Evolutionary conservation across 2,797 vertebrate species (phyloP).

Genomic region (Schizopygopsis malacanthus): DNA sequence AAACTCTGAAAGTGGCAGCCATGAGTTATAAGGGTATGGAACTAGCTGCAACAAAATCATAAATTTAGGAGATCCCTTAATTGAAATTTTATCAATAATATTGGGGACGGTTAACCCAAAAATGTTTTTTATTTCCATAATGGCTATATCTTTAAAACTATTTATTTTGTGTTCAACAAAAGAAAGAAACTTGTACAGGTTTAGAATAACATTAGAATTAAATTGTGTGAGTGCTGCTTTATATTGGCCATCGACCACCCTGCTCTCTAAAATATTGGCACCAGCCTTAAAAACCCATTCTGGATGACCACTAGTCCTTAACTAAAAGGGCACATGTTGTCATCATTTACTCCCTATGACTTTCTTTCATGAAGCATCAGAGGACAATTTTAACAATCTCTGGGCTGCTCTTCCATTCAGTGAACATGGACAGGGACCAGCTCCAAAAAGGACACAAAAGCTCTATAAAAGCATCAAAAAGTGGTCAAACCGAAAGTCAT

Average conservation of each 20-base stretch:
- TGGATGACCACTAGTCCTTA: neutral
- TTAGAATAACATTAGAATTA: neutral
- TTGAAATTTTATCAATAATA: neutral
- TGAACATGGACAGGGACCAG: neutral
- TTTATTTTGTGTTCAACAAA: no score
- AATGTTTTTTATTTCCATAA: neutral
- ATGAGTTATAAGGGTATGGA: neutral
- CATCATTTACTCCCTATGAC: neutral
- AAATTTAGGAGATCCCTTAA: neutral
- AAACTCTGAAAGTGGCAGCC: conserved; percentile 21
- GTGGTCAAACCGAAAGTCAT: neutral
- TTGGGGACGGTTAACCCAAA: neutral
- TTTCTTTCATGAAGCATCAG: neutral
- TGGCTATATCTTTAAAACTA: no score
- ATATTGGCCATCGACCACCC: neutral
- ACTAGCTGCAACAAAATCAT: neutral
- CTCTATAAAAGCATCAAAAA: neutral
- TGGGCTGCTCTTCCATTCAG: neutral
- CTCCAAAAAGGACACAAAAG: neutral
- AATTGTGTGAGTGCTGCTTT: neutral
- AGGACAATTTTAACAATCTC: neutral
- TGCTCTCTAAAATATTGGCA: neutral
- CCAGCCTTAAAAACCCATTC: neutral
- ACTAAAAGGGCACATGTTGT: neutral
- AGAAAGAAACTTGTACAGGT: no score